phyloP scores from a whole-genome alignment of 1,140 invertebrate species.

The Arctopsyche grandis region DNA sequence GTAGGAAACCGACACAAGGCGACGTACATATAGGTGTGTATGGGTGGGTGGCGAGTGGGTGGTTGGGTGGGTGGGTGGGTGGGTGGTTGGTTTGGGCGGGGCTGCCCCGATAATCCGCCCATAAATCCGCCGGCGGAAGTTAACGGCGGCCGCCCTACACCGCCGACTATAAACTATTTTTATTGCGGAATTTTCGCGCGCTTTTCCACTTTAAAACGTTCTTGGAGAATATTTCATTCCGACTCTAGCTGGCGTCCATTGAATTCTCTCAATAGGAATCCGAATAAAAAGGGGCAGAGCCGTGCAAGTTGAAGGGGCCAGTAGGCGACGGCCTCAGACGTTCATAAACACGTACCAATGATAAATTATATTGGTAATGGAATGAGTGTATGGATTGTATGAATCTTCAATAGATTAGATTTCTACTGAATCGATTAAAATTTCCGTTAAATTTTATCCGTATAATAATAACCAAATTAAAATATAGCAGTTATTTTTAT shows the following conservation, averaged over 20 bases:
- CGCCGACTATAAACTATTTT: constrained; percentile 51
- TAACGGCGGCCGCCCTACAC: constrained; percentile 25
- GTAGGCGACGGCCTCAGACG: no score
- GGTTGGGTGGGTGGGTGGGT: neutral
- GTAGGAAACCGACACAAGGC: neutral
- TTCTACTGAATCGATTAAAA: no score
- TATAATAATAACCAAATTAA: no score
- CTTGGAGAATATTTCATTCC: neutral
- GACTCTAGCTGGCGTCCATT: neutral
- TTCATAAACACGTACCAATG: no score
- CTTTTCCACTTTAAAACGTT: constrained; percentile 50
- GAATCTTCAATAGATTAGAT: no score
- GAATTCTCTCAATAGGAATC: neutral
- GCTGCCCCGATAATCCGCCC: constrained; percentile 25
- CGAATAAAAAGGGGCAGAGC: no score
- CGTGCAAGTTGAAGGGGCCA: no score
- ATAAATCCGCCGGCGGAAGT: constrained; percentile 29
- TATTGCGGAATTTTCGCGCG: constrained; percentile 49
- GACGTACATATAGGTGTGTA: neutral
- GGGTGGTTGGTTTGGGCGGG: constrained; percentile 1
- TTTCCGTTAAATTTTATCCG: no score
- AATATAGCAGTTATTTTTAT: no score
- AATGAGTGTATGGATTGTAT: no score
- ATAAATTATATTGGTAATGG: no score
- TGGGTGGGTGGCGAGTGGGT: neutral